Base-by-base conservation (phyloP, 2,797 vertebrate species). In the Sebastes vulpes region DNA sequence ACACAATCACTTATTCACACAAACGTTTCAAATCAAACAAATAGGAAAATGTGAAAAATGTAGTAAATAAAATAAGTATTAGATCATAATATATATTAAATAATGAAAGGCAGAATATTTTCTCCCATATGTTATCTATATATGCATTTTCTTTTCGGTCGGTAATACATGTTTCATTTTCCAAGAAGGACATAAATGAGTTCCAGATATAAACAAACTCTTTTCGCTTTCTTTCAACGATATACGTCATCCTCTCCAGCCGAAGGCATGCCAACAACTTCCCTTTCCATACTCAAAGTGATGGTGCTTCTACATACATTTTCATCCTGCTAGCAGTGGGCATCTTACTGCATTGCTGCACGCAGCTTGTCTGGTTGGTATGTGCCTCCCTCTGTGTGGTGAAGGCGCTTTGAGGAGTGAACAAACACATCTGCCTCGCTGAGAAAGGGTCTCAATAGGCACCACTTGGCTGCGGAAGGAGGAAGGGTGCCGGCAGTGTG, bases 361-460 rank as follows among this genome's bases (percentile, higher is more conserved):
- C 28, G 21, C 60, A 29, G 65, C 64, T 28, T 60, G 70, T 65
- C 60, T 77, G 66, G 63, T 89, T 56, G 79, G 26, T 59, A 6
- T 42, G 38, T 52, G 50, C 66, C 61, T 74, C 46, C 23, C 29
- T 66, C 69, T 75, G 77, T 64, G 69, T n/a, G 72, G 32, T 77
- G 83, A 75, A 79, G 59, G 54, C 65, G 81, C 84, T 87, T 68
- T 74, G 74, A 75, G 67, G 60, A 89, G 75, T 2, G 72, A 87
- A 81, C 81, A 87, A 90, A 87, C 87, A 81, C 79, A 77, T 75
- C 84, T 79, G 77, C 74, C 48, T 82, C 25, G 14, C 75, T 32
- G 61, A 64, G 57, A 60, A 67, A 76, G 61, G 48, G 42, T 72
- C 72, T 84, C 82, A 81, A 72, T n/a, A 61, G 77, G 70, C 64